Base-by-base conservation (phyloP, 2,888 invertebrate genomes). In the Epicampocera succincta region DNA sequence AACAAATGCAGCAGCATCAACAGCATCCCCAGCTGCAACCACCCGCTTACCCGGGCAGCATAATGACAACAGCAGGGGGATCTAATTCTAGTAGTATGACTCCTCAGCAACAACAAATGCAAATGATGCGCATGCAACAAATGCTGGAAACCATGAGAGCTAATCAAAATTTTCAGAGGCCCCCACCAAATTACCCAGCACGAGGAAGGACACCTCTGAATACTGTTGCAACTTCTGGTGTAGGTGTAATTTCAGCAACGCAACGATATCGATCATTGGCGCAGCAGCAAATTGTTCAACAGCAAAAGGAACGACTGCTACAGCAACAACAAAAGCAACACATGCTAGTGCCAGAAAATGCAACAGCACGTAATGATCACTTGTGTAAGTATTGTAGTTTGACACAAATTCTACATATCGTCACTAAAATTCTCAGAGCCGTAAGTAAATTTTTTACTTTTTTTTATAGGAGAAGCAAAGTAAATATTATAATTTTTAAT, bases 271-370 rank as follows among this genome's bases (percentile, higher is more conserved):
- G 89, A 33, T 86, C 87, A 50, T 85, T 90, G 78, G 87, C 88
- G 1, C 88, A 87, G 12, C 85, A 89, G 17, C 89, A 89, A 61
- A 85, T 82, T 38, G 80, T 74, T 25, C 80, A 80, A 74, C 79
- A 79, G 15, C 79, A 79, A 50, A 94, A 94, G 86, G 94, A 94
- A 85, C 93, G 96, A 12, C 91, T 96, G 86, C 91, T 96, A 87
- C 95, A 95, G 85, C 94, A 94, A 89, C 96, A 97, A 90, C 95
- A 95, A 87, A 94, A 95, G 88, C 96, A 96, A 89, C 95, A 95
- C 87, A 91, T 96, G 91, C 93, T 96, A 84, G 95, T 96, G 86
- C 95, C 95, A 69, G 95, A 96, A 89, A 95, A 94, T 89, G 95
- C 95, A 76, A 94, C 94, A 83, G 92, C 93, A 44, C 92, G 93